phyloP scores from a whole-genome alignment of 2,797 vertebrate species.

The Enteromius afrohamiltoni region DNA sequence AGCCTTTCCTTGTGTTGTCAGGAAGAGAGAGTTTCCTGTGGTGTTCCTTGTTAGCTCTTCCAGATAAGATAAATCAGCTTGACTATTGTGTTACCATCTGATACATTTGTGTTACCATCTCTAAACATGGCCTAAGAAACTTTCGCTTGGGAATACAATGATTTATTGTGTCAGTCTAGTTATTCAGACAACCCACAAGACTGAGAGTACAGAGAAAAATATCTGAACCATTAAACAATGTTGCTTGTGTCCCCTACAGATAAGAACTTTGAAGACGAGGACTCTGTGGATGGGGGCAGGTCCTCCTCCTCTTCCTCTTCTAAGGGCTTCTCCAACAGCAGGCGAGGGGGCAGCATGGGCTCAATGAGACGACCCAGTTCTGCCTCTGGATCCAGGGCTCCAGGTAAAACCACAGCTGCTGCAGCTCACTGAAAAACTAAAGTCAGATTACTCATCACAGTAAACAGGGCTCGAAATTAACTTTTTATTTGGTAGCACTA shows the following conservation, averaged over 20 bases:
- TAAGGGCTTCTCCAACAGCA: slow-evolving; percentile 85
- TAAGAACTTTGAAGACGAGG: slow-evolving; percentile 99
- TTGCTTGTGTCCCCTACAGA: slow-evolving; percentile 76
- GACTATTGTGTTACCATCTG: slow-evolving; percentile 55
- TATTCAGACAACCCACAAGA: background rate
- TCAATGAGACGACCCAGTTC: slow-evolving; percentile 86
- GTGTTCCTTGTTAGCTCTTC: background rate
- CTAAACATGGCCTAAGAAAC: background rate
- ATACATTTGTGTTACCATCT: slow-evolving; percentile 21
- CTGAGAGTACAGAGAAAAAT: background rate
- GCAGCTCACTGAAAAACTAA: background rate
- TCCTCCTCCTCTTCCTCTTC: slow-evolving; percentile 95
- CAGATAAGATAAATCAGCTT: slow-evolving; percentile 53
- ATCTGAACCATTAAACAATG: background rate
- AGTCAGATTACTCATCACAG: background rate
- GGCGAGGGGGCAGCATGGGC: slow-evolving; percentile 79
- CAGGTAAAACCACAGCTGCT: slow-evolving; percentile 76
- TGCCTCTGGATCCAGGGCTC: slow-evolving; percentile 78
- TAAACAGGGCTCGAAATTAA: too few species aligned
- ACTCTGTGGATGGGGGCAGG: slow-evolving; percentile 95
- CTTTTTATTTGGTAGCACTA: too few species aligned
- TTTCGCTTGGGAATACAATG: background rate
- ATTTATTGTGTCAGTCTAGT: background rate
- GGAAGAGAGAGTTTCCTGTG: slow-evolving; percentile 3
- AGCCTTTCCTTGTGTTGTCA: background rate